Percentiles rank a stretch among this genome's conserved stretches.
These are phyloP conservation scores for Synaphobranchus kaupii DNA, from an alignment of 2,797 vertebrate genomes.

Conservation along the genomic window DNA sequence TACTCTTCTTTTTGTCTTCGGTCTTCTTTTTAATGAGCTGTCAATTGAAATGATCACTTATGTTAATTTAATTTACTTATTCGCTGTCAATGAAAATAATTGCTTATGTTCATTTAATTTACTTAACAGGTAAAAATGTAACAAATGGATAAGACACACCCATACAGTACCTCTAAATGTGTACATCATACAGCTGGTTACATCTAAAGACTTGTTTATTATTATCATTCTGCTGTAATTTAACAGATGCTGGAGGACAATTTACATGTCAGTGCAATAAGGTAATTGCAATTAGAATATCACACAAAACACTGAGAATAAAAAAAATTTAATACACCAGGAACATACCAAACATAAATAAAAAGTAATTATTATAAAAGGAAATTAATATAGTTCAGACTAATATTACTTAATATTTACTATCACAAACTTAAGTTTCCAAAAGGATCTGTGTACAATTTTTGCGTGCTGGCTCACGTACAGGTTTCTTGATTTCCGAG, in stretches of 20 bases:
- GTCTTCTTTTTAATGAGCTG: constrained; percentile 73
- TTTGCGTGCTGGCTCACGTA: constrained; percentile 55
- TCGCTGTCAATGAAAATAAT: background rate
- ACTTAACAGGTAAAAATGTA: background rate
- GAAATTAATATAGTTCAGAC: background rate
- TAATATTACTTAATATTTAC: background rate
- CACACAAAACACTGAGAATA: background rate
- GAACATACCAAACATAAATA: background rate
- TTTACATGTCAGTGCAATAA: background rate
- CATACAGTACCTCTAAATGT: background rate
- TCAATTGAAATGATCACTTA: background rate
- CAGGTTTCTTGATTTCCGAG: constrained; percentile 69
- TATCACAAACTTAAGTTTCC: background rate
- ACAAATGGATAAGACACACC: background rate
- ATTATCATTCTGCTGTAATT: background rate
- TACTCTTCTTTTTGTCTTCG: constrained; percentile 83
- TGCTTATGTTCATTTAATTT: background rate
- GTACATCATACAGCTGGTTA: background rate
- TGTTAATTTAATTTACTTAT: no score
- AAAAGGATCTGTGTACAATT: background rate
- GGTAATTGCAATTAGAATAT: background rate
- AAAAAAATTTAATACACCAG: no score
- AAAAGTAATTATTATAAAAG: background rate
- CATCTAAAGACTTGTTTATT: background rate
- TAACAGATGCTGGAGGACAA: background rate